Evolutionary conservation across 2,888 invertebrate genomes (phyloP), one percentile per base, ranked within the genome.

Genomic region (Rugalucina vietnamica): DNA sequence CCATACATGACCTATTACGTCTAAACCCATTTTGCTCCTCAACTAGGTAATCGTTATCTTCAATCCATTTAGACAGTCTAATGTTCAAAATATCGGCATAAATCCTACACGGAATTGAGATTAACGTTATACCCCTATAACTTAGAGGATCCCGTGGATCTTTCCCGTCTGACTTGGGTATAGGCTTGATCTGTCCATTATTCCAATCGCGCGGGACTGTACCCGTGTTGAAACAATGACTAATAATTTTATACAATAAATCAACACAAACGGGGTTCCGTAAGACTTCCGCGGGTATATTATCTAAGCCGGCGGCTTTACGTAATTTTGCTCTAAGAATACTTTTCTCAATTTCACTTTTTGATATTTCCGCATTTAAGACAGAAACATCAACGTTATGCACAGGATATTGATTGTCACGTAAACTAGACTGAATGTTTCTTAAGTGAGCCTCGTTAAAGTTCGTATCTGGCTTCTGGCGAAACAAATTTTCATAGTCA

Each of bases 281-380:
- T 57, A 80, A 29, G 12, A 75, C 74, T 36, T 69, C 70, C 0
- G 70, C 50, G 24, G 80, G 75, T 32, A 79, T 79, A 49, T 39
- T 34, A 37, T 79, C 74, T 21, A 79, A 50, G 24, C 79, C 79
- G n/a, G 80, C 24, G 14, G 80, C 65, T 80, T 80, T 80, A 5
- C 32, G 27, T 36, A 70, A 29, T n/a, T 80, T 75, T 24, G 65
- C 27, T 34, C 79, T 34, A 1, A 49, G 29, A 4, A 69, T 50
- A 37, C 74, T 49, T 39, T 80, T 50, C 5, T 37, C 34, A 34
- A 75, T 57, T 75, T 80, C 75, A 32, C 18, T 10, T 18, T 73
- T 65, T n/a, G n/a, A 50, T 0, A 75, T 69, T 5, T 43, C 60
- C 12, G 27, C 27, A 71, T 81, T 76, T 65, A 81, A 72, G 10